Evolutionary conservation across 2,113 vertebrate species (phyloP).

Genomic region (Leptodactylus fuscus): DNA sequence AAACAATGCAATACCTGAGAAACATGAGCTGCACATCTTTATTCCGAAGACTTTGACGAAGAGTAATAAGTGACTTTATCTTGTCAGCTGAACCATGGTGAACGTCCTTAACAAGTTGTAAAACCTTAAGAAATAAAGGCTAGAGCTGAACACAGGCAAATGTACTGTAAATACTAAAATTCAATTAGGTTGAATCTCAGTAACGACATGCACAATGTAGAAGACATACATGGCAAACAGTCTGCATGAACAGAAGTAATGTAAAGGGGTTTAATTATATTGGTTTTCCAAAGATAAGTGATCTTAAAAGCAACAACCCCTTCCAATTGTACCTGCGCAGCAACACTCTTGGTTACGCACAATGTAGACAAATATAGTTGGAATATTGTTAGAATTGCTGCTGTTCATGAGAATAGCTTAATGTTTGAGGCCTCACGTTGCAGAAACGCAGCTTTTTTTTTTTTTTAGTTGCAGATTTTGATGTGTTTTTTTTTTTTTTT

Average conservation of each 20-base stretch:
- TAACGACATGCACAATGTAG: background rate
- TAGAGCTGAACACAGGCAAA: background rate
- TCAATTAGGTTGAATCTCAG: background rate
- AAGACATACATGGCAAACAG: background rate
- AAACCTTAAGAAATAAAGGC: conserved; percentile 66
- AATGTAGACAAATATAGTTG: too few species aligned
- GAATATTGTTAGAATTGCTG: too few species aligned
- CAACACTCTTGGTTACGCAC: too few species aligned
- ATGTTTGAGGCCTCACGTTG: too few species aligned
- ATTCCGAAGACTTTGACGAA: conserved; percentile 79
- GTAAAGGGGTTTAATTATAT: background rate
- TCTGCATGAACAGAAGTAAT: background rate
- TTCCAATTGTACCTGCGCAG: too few species aligned
- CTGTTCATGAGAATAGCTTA: too few species aligned
- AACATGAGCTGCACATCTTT: conserved; percentile 83
- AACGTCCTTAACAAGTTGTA: conserved; percentile 76
- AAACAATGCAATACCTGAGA: conserved; percentile 74
- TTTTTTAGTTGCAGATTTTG: too few species aligned
- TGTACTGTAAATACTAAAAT: background rate
- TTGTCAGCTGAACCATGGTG: conserved; percentile 77
- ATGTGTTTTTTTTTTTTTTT: too few species aligned
- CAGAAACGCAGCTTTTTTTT: too few species aligned
- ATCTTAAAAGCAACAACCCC: too few species aligned
- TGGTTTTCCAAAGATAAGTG: too few species aligned
- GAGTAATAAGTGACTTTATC: conserved; percentile 69